These are phyloP conservation scores for Rhinella marina DNA, from an alignment of 2,797 vertebrate species.

Conservation along the genomic window DNA sequence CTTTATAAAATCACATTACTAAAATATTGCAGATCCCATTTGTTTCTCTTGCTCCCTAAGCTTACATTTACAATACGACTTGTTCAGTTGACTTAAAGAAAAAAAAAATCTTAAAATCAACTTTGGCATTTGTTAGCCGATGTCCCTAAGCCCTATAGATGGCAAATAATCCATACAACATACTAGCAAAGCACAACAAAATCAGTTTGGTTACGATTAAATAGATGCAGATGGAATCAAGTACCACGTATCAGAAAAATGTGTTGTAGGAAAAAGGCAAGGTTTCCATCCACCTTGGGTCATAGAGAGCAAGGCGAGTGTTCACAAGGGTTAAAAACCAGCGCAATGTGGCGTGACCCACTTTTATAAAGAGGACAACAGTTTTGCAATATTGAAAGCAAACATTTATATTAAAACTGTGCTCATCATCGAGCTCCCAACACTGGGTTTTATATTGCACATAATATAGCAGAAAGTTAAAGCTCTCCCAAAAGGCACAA, in stretches of 20 bases:
- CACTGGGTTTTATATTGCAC: slow-evolving; percentile 52
- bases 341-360: neutral
- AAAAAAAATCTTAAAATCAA: neutral
- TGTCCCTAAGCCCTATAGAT: neutral
- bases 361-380: neutral
- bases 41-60: slow-evolving; percentile 51
- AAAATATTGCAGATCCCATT: slow-evolving; percentile 51
- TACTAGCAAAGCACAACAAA: neutral
- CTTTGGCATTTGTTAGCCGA: neutral
- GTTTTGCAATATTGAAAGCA: slow-evolving; percentile 13
- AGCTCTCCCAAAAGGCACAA: slow-evolving; percentile 46
- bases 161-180: neutral
- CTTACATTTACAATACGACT: neutral
- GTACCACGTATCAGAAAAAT: neutral
- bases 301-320: neutral
- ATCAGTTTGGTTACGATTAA: neutral
- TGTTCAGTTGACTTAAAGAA: neutral
- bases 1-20: slow-evolving; percentile 63
- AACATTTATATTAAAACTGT: slow-evolving; percentile 16
- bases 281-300: neutral
- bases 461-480: slow-evolving; percentile 43
- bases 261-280: neutral
- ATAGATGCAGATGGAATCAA: neutral
- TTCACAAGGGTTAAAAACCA: slow-evolving; percentile 31
- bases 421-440: slow-evolving; percentile 6